These are phyloP conservation scores for Pseudomyrmex cubaensis DNA, from an alignment of 1,140 invertebrate genomes.

Conservation along the genomic window DNA sequence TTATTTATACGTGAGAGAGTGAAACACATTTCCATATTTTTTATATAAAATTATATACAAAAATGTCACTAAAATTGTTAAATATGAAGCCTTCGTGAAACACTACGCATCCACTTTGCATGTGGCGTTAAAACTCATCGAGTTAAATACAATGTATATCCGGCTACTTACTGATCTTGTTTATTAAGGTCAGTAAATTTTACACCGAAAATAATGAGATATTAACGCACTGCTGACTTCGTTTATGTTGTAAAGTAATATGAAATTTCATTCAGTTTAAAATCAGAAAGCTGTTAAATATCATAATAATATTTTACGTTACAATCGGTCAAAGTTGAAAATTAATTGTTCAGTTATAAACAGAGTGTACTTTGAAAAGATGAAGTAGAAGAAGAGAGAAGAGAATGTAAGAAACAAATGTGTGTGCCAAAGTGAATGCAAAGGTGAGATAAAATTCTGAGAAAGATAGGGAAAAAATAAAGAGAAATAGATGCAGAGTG, in stretches of 20 bases:
- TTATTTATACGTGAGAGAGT: neutral
- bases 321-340: neutral
- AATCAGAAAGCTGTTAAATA: slow-evolving; percentile 20
- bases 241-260: neutral
- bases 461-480: slow-evolving; percentile 25
- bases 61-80: slow-evolving; percentile 12
- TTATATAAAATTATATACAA: slow-evolving; percentile 8
- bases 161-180: slow-evolving; percentile 16
- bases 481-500: slow-evolving; percentile 14
- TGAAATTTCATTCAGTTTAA: neutral
- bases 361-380: slow-evolving; percentile 19
- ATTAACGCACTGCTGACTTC: slow-evolving; percentile 40
- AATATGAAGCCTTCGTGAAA: neutral
- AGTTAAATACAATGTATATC: slow-evolving; percentile 29
- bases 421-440: neutral
- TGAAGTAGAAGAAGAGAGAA: neutral
- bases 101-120: slow-evolving; percentile 20
- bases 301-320: slow-evolving; percentile 1
- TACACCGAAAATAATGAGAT: slow-evolving; percentile 36
- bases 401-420: neutral
- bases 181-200: slow-evolving; percentile 27
- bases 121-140: slow-evolving; percentile 27
- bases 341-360: neutral
- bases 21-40: neutral
- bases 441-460: slow-evolving; percentile 13